Conservation (phyloP, 1,140 invertebrate species). For the Periplaneta americana region DNA sequence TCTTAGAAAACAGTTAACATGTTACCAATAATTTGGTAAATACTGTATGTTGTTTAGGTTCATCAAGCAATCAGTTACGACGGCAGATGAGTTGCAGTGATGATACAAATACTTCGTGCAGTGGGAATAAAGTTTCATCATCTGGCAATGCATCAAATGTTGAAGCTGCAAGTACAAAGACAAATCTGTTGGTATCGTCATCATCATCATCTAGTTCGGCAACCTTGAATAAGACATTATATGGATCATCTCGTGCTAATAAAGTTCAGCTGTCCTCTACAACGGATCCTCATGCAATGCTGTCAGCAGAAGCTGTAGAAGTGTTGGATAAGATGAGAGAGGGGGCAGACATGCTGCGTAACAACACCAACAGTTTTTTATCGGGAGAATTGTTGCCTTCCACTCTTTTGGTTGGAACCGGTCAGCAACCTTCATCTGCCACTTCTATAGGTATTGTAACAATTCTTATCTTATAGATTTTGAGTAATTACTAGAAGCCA, state of each 20-base stretch:
- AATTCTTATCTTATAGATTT: background rate
- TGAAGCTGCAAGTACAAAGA: background rate
- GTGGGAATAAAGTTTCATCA: background rate
- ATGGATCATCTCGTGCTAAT: background rate
- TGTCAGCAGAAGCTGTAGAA: slow-evolving; percentile 49
- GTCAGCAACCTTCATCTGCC: background rate
- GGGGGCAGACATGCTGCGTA: slow-evolving; percentile 62
- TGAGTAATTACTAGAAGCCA: too few relatives aligned
- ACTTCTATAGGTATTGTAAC: slow-evolving; percentile 6
- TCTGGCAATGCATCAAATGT: background rate
- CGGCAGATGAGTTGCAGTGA: slow-evolving; percentile 1
- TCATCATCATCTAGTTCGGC: background rate
- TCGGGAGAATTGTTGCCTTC: slow-evolving; percentile 50
- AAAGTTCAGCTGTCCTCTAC: background rate
- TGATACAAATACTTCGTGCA: background rate
- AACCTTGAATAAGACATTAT: background rate
- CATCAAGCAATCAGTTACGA: background rate
- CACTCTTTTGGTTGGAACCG: background rate
- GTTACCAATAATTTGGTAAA: too few relatives aligned
- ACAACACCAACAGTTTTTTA: slow-evolving; percentile 72
- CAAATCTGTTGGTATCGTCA: slow-evolving; percentile 1
- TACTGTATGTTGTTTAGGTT: background rate
- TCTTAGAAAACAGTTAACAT: too few relatives aligned
- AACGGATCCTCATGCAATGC: background rate
- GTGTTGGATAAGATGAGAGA: slow-evolving; percentile 58